Evolutionary conservation across 2,888 invertebrate genomes (phyloP).

Genomic region (Ormyrus labotus): DNA sequence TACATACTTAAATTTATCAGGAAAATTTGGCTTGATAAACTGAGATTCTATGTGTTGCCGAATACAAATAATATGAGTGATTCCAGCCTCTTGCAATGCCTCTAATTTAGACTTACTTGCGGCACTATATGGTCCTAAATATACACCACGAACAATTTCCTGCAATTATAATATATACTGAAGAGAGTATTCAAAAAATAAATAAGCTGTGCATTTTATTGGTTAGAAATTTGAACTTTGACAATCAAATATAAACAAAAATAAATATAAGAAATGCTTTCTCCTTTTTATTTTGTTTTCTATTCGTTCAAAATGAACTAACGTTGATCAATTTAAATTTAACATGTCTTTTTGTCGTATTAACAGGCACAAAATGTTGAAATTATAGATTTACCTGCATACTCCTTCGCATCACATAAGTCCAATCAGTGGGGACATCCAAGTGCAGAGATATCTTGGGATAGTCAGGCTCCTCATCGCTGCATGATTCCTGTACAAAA

Average conservation of each 20-base stretch:
- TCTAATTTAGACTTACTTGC: constrained; percentile 79
- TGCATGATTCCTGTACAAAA: too few species aligned
- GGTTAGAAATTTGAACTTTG: too few species aligned
- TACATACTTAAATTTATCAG: constrained; percentile 48
- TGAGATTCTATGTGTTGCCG: constrained; percentile 81
- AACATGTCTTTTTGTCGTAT: too few species aligned
- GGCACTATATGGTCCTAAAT: constrained; percentile 81
- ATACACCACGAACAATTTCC: constrained; percentile 83
- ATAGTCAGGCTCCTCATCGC: constrained; percentile 55
- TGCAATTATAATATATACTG: constrained; percentile 60
- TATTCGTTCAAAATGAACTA: too few species aligned
- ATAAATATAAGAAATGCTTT: too few species aligned
- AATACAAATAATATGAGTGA: constrained; percentile 84
- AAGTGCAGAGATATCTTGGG: constrained; percentile 62
- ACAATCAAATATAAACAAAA: too few species aligned
- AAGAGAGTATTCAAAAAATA: too few species aligned
- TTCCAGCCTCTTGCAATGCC: constrained; percentile 77
- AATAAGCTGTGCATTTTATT: too few species aligned
- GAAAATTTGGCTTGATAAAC: constrained; percentile 81
- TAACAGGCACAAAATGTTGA: too few species aligned
- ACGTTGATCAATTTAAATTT: too few species aligned
- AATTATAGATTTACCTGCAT: constrained; percentile 67
- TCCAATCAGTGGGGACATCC: constrained; percentile 69
- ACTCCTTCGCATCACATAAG: constrained; percentile 71
- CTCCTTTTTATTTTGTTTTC: too few species aligned